phyloP scores from a whole-genome alignment of 2,888 invertebrate species.

The Cataglyphis livida region DNA sequence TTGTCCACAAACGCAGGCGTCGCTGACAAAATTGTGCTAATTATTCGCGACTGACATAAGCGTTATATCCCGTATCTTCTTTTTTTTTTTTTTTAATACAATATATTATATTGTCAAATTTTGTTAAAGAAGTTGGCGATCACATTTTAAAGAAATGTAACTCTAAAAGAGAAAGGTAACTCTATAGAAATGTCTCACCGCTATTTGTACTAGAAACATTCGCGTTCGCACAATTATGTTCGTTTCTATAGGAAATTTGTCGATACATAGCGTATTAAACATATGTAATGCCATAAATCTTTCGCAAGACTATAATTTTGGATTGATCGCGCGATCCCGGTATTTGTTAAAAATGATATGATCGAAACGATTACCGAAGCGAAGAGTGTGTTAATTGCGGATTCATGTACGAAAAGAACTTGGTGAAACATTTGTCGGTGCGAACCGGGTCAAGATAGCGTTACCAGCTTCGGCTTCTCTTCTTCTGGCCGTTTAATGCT shows the following conservation, averaged over 20 bases:
- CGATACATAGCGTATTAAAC: neutral
- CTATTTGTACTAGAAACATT: neutral
- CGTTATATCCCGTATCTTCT: neutral
- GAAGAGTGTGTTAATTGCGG: constrained; percentile 51
- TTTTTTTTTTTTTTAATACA: neutral
- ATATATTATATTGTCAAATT: neutral
- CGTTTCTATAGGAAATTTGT: neutral
- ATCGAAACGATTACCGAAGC: constrained; percentile 10
- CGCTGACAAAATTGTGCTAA: neutral
- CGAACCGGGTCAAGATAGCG: constrained; percentile 66
- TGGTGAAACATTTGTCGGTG: constrained; percentile 56
- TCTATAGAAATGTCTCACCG: neutral
- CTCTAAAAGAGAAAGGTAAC: neutral
- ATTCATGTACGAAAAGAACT: constrained; percentile 56
- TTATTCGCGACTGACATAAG: too few species aligned
- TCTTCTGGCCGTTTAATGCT: constrained; percentile 56
- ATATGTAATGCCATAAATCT: constrained; percentile 16
- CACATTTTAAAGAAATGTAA: neutral
- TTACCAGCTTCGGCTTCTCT: constrained; percentile 54
- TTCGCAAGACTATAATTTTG: constrained; percentile 3
- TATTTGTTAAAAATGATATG: constrained; percentile 24
- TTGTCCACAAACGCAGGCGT: neutral
- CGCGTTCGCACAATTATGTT: neutral
- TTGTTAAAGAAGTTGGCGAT: neutral
- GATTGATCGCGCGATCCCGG: neutral